These are phyloP conservation scores for Acrocephalus arundinaceus DNA, from an alignment of 2,113 vertebrate species.

Conservation along the genomic window DNA sequence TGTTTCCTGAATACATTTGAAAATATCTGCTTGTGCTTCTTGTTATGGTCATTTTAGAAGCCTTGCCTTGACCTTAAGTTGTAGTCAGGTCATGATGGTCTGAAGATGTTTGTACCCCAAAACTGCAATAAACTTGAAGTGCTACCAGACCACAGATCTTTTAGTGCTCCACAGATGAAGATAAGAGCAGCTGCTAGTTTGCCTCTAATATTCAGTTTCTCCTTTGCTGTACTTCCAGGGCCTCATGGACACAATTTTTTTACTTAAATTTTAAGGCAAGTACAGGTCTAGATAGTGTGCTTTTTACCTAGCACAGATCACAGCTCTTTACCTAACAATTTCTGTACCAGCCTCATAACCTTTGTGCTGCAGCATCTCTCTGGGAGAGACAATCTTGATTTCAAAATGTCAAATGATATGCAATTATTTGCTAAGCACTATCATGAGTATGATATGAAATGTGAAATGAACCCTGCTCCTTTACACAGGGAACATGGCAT, in stretches of 20 bases:
- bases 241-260: not conserved
- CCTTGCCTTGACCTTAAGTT: not conserved
- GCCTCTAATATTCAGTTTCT: not conserved
- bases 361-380: not conserved
- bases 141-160: not conserved
- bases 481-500: not conserved
- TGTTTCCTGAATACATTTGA: not conserved
- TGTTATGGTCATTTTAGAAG: not conserved
- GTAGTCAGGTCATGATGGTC: not conserved
- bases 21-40: not conserved
- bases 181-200: not conserved
- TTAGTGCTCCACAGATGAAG: not conserved
- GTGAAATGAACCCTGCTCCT: not conserved
- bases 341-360: not conserved
- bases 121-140: not conserved
- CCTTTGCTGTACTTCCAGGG: not conserved
- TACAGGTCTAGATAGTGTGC: rapidly evolving
- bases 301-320: not conserved
- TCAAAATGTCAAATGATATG: not conserved
- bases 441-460: not conserved
- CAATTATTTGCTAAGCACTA: not conserved
- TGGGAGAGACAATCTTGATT: not conserved
- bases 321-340: not conserved
- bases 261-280: not conserved
- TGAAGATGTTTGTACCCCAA: not conserved